phyloP scores from a whole-genome alignment of 2,797 vertebrate species.

The Periophthalmus magnuspinnatus region DNA sequence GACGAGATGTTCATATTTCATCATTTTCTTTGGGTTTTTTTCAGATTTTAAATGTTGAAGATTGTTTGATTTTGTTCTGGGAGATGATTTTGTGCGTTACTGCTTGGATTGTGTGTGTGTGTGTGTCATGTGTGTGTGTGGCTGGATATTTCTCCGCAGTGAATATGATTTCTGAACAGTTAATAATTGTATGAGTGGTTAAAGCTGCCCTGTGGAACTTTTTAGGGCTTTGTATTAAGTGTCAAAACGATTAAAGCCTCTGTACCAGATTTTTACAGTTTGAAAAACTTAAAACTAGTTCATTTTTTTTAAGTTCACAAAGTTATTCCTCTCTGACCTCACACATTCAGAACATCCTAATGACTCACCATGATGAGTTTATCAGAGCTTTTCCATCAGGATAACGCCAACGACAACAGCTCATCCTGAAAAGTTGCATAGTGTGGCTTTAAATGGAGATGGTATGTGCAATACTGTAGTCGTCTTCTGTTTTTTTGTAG shows the following conservation, averaged over 20 bases:
- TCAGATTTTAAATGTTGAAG: slow-evolving; percentile 47
- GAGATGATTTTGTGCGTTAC: slow-evolving; percentile 59
- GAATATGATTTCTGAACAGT: slow-evolving; percentile 25
- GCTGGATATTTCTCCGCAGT: neutral
- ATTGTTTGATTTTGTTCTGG: slow-evolving; percentile 71
- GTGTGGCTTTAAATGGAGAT: slow-evolving; percentile 32
- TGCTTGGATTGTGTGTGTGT: slow-evolving; percentile 23
- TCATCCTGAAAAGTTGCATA: neutral
- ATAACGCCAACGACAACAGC: too few species aligned
- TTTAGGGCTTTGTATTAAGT: neutral
- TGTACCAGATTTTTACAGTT: too few species aligned
- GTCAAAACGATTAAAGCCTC: too few species aligned
- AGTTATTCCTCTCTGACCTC: too few species aligned
- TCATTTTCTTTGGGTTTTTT: slow-evolving; percentile 31
- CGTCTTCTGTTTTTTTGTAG: slow-evolving; percentile 59
- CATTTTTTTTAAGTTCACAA: too few species aligned
- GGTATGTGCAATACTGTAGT: slow-evolving; percentile 70
- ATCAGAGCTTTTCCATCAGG: too few species aligned
- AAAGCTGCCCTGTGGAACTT: slow-evolving; percentile 7
- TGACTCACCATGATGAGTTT: too few species aligned
- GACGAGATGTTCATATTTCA: slow-evolving; percentile 72
- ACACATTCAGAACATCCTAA: too few species aligned
- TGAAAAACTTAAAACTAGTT: too few species aligned
- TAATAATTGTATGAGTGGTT: slow-evolving; percentile 10
- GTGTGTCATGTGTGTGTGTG: slow-evolving; percentile 31